Evolutionary conservation across 2,797 vertebrate genomes (phyloP).

Genomic region (Melopsittacus undulatus): DNA sequence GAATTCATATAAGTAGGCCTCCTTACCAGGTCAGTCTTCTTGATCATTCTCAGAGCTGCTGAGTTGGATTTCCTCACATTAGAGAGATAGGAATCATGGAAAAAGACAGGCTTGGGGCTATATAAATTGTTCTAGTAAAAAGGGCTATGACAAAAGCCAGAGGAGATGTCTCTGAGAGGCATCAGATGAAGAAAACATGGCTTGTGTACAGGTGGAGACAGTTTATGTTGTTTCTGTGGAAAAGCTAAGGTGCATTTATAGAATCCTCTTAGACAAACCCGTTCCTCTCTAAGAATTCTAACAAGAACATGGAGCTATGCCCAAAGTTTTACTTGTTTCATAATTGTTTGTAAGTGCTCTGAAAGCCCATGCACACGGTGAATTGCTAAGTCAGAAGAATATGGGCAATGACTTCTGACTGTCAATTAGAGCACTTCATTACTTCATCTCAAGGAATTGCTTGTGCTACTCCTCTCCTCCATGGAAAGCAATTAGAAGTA

Average conservation of each 20-base stretch:
- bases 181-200: neutral
- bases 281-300: conserved; percentile 22
- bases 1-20: neutral
- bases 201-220: neutral
- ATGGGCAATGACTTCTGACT: neutral
- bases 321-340: neutral
- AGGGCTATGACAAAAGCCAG: neutral
- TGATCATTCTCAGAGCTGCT: neutral
- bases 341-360: neutral
- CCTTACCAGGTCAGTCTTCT: rapidly evolving
- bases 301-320: neutral
- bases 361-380: neutral
- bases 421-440: neutral
- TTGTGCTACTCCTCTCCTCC: neutral
- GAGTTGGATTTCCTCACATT: neutral
- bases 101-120: neutral
- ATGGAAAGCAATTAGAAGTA: neutral
- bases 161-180: neutral
- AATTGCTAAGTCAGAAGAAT: neutral
- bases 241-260: neutral
- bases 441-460: neutral
- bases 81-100: neutral
- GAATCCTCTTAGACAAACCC: neutral
- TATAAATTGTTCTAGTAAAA: neutral
- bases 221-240: neutral